Evolutionary conservation across 2,888 invertebrate species (phyloP).

Genomic region (Drosophila anomalata): DNA sequence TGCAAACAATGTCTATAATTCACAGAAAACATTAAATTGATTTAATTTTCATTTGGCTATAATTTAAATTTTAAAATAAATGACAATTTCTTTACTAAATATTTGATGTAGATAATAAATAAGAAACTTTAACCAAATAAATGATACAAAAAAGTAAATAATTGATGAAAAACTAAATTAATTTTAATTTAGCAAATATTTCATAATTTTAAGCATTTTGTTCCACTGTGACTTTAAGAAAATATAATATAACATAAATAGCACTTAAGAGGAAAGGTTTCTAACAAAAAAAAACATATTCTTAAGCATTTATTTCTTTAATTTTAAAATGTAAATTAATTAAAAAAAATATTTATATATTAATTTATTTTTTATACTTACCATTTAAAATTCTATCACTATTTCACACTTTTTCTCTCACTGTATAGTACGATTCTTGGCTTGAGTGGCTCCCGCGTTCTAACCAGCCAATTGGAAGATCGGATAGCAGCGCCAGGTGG

Average conservation of each 20-base stretch:
- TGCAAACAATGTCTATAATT: too few relatives aligned
- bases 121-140: too few relatives aligned
- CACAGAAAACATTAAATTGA: too few relatives aligned
- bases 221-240: not conserved
- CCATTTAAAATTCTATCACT: too few relatives aligned
- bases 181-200: not conserved
- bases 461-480: conserved; percentile 9
- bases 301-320: too few relatives aligned
- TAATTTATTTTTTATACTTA: not conserved
- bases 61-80: too few relatives aligned
- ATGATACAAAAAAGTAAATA: too few relatives aligned
- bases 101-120: too few relatives aligned
- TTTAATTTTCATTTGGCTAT: too few relatives aligned
- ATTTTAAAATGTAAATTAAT: not conserved
- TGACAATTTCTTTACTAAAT: too few relatives aligned
- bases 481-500: conserved; percentile 8
- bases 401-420: not conserved
- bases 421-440: not conserved
- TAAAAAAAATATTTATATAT: too few relatives aligned
- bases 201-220: not conserved
- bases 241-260: not conserved
- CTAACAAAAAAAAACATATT: not conserved
- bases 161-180: too few relatives aligned
- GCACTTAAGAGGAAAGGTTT: not conserved
- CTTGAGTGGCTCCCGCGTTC: conserved; percentile 10